Conservation (phyloP, 2,888 invertebrate genomes). For the Tenthredo livida region DNA sequence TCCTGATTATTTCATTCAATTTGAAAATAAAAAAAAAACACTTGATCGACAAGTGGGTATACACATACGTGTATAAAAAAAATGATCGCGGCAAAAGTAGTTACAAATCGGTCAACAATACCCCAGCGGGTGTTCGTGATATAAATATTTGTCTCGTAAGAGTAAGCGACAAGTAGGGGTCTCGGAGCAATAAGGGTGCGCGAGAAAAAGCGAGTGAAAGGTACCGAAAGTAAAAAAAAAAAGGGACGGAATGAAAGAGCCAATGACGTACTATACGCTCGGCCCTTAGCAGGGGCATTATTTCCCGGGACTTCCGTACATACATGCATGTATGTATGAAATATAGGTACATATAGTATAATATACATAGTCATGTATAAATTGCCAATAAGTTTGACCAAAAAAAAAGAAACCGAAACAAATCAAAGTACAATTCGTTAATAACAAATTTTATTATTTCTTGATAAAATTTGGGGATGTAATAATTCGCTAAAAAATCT, state of each 20-base stretch:
- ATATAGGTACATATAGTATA: neutral
- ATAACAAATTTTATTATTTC: neutral
- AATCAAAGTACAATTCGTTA: no score
- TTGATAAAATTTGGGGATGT: neutral
- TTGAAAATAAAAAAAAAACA: conserved; percentile 12
- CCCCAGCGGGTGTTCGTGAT: conserved; percentile 71
- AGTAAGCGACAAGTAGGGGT: conserved; percentile 52
- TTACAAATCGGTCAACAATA: conserved; percentile 64
- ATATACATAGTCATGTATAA: neutral
- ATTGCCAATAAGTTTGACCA: neutral
- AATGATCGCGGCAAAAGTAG: conserved; percentile 51
- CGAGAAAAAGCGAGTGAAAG: conserved; percentile 33
- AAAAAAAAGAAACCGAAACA: neutral
- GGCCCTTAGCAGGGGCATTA: conserved; percentile 13
- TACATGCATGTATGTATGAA: neutral
- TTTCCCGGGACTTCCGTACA: neutral
- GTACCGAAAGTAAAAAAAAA: neutral
- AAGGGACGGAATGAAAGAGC: conserved; percentile 47
- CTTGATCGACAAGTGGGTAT: neutral
- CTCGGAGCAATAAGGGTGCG: conserved; percentile 35
- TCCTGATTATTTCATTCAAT: neutral
- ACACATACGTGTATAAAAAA: conserved; percentile 10
- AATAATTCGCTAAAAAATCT: neutral
- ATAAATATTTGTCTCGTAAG: conserved; percentile 74
- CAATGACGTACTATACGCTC: conserved; percentile 19